phyloP scores from a whole-genome alignment of 2,113 vertebrate species.

The Steatornis caripensis region DNA sequence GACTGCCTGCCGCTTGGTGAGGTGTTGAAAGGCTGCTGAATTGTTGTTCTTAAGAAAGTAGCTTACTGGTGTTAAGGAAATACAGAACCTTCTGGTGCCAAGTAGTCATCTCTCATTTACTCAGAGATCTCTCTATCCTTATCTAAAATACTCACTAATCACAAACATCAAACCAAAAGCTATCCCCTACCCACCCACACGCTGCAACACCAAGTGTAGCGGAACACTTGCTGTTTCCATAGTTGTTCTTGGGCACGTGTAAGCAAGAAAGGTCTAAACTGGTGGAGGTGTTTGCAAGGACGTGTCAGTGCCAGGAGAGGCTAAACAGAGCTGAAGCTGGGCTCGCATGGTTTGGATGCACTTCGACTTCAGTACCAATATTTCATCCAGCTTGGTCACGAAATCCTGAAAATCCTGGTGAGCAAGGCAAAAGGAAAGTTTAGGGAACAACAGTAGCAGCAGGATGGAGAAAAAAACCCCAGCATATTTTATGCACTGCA shows the following conservation, averaged over 20 bases:
- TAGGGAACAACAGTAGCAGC: background rate
- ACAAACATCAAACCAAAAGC: background rate
- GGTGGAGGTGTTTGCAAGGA: background rate
- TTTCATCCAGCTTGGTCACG: slow-evolving; percentile 77
- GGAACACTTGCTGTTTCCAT: background rate
- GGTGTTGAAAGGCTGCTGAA: background rate
- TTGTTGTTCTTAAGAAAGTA: background rate
- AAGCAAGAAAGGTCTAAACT: slow-evolving; percentile 17
- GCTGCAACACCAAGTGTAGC: background rate
- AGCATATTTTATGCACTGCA: background rate
- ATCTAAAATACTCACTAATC: background rate
- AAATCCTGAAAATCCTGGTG: slow-evolving; percentile 82
- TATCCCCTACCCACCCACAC: background rate
- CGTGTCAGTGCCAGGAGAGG: background rate
- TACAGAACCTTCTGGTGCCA: background rate
- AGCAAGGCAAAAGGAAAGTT: slow-evolving; percentile 5
- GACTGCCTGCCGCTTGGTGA: background rate
- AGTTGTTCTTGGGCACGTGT: background rate
- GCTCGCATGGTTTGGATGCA: slow-evolving; percentile 77
- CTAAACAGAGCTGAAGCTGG: slow-evolving; percentile 75
- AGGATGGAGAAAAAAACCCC: background rate
- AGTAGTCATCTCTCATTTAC: background rate
- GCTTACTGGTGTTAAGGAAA: background rate
- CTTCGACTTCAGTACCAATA: slow-evolving; percentile 77
- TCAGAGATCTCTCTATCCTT: background rate